Conservation (phyloP, 2,113 vertebrate species). For the Chloroceryle aenea region DNA sequence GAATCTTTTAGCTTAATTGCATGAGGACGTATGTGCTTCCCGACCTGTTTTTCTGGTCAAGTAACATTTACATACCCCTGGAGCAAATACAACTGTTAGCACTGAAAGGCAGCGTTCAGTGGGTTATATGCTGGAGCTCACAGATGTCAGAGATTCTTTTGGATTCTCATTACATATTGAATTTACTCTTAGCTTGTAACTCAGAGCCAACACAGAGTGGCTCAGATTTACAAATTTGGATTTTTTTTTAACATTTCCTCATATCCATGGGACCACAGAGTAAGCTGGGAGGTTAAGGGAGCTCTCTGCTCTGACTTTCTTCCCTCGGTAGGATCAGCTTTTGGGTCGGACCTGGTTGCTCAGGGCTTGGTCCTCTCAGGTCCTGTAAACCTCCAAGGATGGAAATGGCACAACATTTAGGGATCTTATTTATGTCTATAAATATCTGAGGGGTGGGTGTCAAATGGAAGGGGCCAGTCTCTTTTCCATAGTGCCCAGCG, state of each 20-base stretch:
- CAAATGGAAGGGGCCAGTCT: too few species aligned
- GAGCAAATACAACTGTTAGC: neutral
- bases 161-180: neutral
- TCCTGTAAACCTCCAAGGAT: neutral
- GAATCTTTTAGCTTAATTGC: conserved; percentile 61
- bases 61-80: conserved; percentile 19
- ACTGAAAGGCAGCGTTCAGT: neutral
- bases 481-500: too few species aligned
- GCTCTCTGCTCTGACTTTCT: too few species aligned
- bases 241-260: neutral
- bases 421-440: too few species aligned
- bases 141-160: neutral
- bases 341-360: neutral
- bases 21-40: neutral
- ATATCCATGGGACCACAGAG: neutral
- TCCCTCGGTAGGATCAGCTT: neutral
- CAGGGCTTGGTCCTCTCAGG: accelerated
- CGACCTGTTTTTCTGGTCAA: conserved; percentile 29
- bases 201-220: neutral
- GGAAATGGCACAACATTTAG: neutral
- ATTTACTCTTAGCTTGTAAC: neutral
- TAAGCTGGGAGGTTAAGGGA: neutral
- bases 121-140: neutral
- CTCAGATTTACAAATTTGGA: neutral
- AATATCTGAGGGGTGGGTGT: too few species aligned